Conservation (phyloP, 2,113 vertebrate species). For the Laterallus jamaicensis region DNA sequence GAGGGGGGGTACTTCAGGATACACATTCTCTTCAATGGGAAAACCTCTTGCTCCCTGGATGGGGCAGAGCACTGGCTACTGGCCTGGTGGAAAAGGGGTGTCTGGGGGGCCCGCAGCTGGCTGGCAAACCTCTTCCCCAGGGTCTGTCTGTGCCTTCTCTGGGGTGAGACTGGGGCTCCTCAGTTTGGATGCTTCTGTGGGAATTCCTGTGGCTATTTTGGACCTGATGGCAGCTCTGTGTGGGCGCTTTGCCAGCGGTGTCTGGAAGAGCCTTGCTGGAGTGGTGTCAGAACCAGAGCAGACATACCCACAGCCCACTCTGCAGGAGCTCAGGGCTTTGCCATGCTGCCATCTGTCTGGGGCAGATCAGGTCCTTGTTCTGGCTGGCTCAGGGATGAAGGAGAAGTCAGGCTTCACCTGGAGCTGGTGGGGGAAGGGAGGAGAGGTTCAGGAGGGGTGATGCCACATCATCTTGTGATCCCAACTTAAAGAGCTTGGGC, state of each 20-base stretch:
- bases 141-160: not conserved
- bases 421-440: too few relatives aligned
- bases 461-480: not conserved
- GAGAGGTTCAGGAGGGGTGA: not conserved
- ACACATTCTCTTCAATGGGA: not conserved
- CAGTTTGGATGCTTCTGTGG: not conserved
- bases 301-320: accelerated
- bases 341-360: not conserved
- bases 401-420: not conserved
- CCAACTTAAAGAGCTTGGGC: not conserved
- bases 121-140: too few relatives aligned
- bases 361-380: not conserved
- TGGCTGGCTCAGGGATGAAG: not conserved
- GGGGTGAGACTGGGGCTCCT: not conserved
- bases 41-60: accelerated
- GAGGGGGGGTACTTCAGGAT: too few relatives aligned
- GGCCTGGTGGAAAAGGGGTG: not conserved
- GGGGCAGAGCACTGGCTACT: not conserved
- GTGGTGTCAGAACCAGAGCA: too few relatives aligned
- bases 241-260: accelerated
- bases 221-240: not conserved
- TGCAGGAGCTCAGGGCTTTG: accelerated
- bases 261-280: accelerated
- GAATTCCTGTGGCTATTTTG: not conserved
- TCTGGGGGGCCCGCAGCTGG: accelerated